Evolutionary conservation across 2,113 vertebrate species (phyloP), one percentile per base, ranked within the genome.

Genomic region (Phycodurus eques): DNA sequence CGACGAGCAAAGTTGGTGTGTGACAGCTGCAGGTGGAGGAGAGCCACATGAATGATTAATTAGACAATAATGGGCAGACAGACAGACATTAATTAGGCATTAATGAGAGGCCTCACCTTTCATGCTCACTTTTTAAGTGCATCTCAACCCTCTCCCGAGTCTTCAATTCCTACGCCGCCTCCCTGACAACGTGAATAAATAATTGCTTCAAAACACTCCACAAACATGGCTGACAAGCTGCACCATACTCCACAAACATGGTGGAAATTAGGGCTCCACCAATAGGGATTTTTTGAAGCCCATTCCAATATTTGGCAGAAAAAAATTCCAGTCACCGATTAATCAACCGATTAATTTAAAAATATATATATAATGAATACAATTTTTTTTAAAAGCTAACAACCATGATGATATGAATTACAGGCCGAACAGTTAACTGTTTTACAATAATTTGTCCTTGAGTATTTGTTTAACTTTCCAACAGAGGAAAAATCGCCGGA

Each of bases 11-110:
- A 80, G 73, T 81, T 15, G 62, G 62, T 46, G 62, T 70, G 27
- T 77, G 86, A 86, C 88, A 76, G 83, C 84, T 78, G 82, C 88
- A 88, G 82, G 85, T 87, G 80, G 77, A 83, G 13, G 74, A 75
- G 49, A 74, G 61, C 1, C 20, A 75, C 72, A 49, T 88, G 67
- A 86, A 85, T 88, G 79, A 85, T 86, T 77, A 83, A 88, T 81
- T 64, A 68, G 79, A 83, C 80, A 80, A 84, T 88, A 88, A 84
- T 68, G 75, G 75, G 72, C 57, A 79, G 86, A 80, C 79, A 79
- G 86, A 80, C 79, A 81, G 82, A 82, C 86, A 85, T 86, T 88
- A 88, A 88, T 90, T 87, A 87, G 80, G 60, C 69, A 87, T 86
- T 83, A 83, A 86, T 73, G 84, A 65, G 80, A 69, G 73, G 80